A percentile compares a stretch with the other conserved stretches of the same genome.
phyloP scores from a whole-genome alignment of 2,797 vertebrate genomes.

The Rousettus madagascariensis region DNA sequence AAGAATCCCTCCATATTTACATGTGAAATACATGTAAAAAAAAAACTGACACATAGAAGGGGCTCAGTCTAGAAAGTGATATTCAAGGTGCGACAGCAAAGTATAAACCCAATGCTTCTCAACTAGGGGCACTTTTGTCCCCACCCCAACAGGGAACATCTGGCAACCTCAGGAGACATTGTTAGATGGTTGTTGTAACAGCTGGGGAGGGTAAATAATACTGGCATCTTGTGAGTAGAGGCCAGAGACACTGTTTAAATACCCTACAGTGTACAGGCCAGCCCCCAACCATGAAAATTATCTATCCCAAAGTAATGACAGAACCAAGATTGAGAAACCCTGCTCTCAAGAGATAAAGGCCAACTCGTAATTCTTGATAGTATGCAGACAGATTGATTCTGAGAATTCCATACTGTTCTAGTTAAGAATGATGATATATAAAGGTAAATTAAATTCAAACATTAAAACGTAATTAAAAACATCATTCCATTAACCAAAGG shows the following conservation, averaged over 20 bases:
- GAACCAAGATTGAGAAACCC: rapidly evolving
- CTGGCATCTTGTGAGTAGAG: not conserved
- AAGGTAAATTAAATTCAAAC: not conserved
- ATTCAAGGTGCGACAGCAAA: not conserved
- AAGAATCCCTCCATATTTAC: not conserved
- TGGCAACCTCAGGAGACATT: not conserved
- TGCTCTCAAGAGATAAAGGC: not conserved
- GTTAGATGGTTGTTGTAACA: not conserved
- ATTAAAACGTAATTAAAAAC: not conserved
- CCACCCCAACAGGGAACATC: not conserved
- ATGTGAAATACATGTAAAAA: not conserved
- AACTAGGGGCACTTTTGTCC: not conserved
- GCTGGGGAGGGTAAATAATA: not conserved
- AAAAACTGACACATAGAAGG: not conserved
- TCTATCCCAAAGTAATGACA: not conserved
- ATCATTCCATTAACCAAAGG: not conserved
- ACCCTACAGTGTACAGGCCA: not conserved
- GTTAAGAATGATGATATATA: not conserved
- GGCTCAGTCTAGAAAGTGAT: not conserved
- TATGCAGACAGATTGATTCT: not conserved
- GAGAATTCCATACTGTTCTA: not conserved
- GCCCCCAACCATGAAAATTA: not conserved
- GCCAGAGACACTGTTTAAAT: not conserved
- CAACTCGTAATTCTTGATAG: not conserved
- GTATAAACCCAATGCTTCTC: not conserved